Conservation (phyloP, 2,888 invertebrate genomes). For the Julus scanicus region DNA sequence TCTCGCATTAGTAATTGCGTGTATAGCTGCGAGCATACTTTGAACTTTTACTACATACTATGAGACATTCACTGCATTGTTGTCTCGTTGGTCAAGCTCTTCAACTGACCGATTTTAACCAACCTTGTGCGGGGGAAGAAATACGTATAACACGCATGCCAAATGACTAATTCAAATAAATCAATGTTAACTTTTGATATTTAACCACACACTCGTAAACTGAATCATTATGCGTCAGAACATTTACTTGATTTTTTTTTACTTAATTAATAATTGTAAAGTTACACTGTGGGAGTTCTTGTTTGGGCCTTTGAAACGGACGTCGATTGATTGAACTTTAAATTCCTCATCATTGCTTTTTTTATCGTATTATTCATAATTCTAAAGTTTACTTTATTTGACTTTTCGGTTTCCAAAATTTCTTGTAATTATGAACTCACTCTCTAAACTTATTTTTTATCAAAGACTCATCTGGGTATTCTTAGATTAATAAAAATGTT, state of each 20-base stretch:
- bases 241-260: not conserved
- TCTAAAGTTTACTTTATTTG: not conserved
- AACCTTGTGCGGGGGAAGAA: not conserved
- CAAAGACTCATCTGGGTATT: too few species aligned
- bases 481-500: too few species aligned
- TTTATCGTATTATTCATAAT: not conserved
- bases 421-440: too few species aligned
- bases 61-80: not conserved
- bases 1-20: not conserved
- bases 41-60: not conserved
- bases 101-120: not conserved
- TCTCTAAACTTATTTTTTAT: too few species aligned
- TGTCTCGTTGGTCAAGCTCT: slow-evolving; percentile 14
- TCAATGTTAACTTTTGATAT: not conserved
- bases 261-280: not conserved
- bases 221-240: slow-evolving; percentile 26
- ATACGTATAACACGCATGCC: not conserved
- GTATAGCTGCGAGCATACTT: not conserved
- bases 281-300: not conserved
- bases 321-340: not conserved
- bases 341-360: not conserved
- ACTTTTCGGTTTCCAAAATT: not conserved
- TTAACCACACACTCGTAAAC: not conserved
- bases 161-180: not conserved
- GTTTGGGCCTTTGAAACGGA: not conserved